A percentile compares a stretch with the other conserved stretches of the same genome.
Conservation (phyloP, 2,113 vertebrate species). For the Morone saxatilis region DNA sequence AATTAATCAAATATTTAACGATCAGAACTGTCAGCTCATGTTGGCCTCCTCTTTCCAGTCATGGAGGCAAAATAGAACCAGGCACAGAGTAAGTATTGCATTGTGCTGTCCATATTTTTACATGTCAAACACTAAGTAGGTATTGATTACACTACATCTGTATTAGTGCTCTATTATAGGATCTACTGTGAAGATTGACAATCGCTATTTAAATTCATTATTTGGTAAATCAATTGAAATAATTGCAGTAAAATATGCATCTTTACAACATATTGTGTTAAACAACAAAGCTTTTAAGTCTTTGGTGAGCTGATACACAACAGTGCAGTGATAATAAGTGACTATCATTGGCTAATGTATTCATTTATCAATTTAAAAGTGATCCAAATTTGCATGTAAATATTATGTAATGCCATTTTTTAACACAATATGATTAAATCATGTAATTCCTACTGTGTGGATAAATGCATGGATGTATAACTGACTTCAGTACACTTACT, state of each 20-base stretch:
- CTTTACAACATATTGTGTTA: too few species aligned
- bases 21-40: not conserved
- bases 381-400: too few species aligned
- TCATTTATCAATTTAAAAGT: too few species aligned
- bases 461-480: not conserved
- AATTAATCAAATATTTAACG: conserved; percentile 21
- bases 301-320: too few species aligned
- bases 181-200: not conserved
- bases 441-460: not conserved
- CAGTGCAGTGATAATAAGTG: too few species aligned
- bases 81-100: not conserved
- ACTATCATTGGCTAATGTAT: too few species aligned
- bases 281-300: too few species aligned
- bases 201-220: not conserved
- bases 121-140: not conserved
- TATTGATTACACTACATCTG: not conserved
- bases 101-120: not conserved
- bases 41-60: too few species aligned
- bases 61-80: not conserved
- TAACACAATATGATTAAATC: not conserved
- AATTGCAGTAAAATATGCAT: not conserved
- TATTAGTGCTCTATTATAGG: not conserved
- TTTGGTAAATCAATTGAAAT: not conserved
- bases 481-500: not conserved
- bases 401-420: not conserved